Percentiles rank a stretch among this genome's conserved stretches.
These are phyloP conservation scores for Semnornis frantzii DNA, from an alignment of 2,113 vertebrate genomes.

Conservation along the genomic window DNA sequence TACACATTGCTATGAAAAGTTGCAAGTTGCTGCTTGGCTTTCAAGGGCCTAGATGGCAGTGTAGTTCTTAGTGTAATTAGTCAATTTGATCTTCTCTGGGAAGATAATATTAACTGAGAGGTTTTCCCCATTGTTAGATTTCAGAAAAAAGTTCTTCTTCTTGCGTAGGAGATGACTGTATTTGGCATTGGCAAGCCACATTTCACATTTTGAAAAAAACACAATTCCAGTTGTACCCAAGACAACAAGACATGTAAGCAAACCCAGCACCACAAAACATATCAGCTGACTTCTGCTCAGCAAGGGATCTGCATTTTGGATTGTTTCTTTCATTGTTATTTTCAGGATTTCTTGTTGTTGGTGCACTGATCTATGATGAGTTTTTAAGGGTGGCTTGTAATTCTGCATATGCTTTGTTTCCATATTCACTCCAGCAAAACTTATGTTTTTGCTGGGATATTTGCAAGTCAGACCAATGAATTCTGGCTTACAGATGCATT, in stretches of 20 bases:
- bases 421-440: slow-evolving; percentile 37
- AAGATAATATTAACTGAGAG: slow-evolving; percentile 90
- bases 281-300: slow-evolving; percentile 90
- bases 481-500: slow-evolving; percentile 82
- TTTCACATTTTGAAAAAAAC: slow-evolving; percentile 91
- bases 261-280: slow-evolving; percentile 90
- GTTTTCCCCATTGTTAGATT: slow-evolving; percentile 78
- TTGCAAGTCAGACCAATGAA: slow-evolving; percentile 83
- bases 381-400: slow-evolving; percentile 78
- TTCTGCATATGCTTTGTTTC: slow-evolving; percentile 67
- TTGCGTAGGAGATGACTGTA: slow-evolving; percentile 85
- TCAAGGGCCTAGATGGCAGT: slow-evolving; percentile 79
- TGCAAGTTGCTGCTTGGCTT: background rate
- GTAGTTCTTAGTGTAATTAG: slow-evolving; percentile 83
- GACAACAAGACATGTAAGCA: slow-evolving; percentile 92
- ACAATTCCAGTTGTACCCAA: slow-evolving; percentile 89
- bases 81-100: slow-evolving; percentile 89
- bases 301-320: slow-evolving; percentile 77
- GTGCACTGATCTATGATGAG: slow-evolving; percentile 81
- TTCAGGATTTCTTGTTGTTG: slow-evolving; percentile 84
- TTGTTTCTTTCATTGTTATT: slow-evolving; percentile 89
- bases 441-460: slow-evolving; percentile 59
- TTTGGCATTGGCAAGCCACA: slow-evolving; percentile 89
- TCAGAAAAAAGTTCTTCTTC: slow-evolving; percentile 87
- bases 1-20: slow-evolving; percentile 20